Conservation (phyloP, 2,888 invertebrate genomes). For the Leptinotarsa juncta region DNA sequence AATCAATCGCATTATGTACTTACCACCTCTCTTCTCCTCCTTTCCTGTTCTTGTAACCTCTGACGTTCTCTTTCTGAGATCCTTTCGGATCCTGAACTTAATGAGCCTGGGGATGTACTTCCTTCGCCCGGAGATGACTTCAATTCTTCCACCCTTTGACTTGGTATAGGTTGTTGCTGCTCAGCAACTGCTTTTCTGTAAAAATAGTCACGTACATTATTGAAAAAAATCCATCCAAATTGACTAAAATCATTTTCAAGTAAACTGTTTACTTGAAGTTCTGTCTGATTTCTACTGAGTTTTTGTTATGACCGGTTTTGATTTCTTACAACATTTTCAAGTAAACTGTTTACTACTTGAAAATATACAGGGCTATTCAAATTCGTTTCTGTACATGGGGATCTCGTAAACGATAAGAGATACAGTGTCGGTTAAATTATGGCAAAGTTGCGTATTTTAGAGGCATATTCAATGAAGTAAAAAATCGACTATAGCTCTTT, state of each 20-base stretch:
- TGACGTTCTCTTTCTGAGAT: slow-evolving; percentile 83
- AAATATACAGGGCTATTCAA: neutral
- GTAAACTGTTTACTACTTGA: neutral
- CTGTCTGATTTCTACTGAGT: too few relatives aligned
- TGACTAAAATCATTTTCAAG: neutral
- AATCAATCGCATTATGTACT: slow-evolving; percentile 63
- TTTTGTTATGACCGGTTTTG: too few relatives aligned
- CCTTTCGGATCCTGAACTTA: slow-evolving; percentile 65
- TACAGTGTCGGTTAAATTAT: too few relatives aligned
- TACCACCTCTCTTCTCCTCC: slow-evolving; percentile 92
- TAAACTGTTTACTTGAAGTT: too few relatives aligned
- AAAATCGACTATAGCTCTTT: too few relatives aligned
- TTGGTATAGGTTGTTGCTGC: slow-evolving; percentile 61
- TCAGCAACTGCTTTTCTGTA: slow-evolving; percentile 68
- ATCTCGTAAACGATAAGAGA: too few relatives aligned
- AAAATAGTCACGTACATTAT: neutral
- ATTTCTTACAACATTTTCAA: too few relatives aligned
- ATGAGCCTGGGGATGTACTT: slow-evolving; percentile 65
- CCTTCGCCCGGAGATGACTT: slow-evolving; percentile 64
- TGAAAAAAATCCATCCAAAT: neutral
- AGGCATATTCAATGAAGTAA: too few relatives aligned
- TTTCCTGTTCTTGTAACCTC: slow-evolving; percentile 88
- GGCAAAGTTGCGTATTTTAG: too few relatives aligned
- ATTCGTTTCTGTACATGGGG: too few relatives aligned
- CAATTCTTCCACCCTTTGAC: slow-evolving; percentile 68